Evolutionary conservation across 2,797 vertebrate genomes (phyloP).

Genomic region (Miichthys miiuy): DNA sequence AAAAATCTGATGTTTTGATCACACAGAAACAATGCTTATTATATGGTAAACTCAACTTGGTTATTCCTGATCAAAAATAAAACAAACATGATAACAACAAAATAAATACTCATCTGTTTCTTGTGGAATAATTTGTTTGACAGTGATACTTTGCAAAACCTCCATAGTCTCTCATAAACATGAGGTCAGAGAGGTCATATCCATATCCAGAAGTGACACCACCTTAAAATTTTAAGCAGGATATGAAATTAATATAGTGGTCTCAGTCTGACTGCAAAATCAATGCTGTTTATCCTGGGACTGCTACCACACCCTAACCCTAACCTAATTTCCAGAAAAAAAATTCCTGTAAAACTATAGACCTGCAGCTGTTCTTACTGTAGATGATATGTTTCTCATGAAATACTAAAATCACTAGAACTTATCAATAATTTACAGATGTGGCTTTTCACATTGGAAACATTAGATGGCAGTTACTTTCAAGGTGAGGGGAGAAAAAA

Average conservation of each 20-base stretch:
- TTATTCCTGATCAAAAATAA: no score
- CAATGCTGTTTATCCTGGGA: background rate
- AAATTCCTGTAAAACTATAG: no score
- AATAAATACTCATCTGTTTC: no score
- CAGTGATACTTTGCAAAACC: background rate
- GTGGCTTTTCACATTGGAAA: background rate
- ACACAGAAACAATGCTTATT: background rate
- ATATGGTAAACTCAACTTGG: no score
- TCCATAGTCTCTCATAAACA: background rate
- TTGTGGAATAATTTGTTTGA: no score
- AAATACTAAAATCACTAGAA: no score
- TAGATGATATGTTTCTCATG: no score
- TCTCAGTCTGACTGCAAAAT: background rate
- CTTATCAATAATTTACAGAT: no score
- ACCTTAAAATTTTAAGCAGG: background rate
- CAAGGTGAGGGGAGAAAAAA: background rate
- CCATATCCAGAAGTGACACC: background rate
- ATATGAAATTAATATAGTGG: background rate
- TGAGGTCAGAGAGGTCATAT: background rate
- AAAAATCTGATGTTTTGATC: background rate
- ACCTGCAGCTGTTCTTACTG: no score
- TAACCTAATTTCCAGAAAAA: background rate
- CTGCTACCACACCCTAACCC: background rate
- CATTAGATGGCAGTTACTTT: background rate
- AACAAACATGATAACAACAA: no score